A percentile compares a stretch with the other conserved stretches of the same genome.
Conservation (phyloP, 1,140 invertebrate genomes). For the Popillia japonica region DNA sequence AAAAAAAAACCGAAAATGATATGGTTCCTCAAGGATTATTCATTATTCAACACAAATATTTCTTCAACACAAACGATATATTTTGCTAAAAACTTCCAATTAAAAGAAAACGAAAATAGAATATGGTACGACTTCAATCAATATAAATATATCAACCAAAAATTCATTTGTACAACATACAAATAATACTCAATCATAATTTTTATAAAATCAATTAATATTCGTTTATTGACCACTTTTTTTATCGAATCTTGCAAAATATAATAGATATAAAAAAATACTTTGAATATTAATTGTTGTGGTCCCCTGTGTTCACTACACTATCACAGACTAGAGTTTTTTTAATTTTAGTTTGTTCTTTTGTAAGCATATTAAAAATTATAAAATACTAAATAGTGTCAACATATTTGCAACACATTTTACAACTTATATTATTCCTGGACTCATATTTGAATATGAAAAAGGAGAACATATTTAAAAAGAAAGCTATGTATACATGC, state of each 20-base stretch:
- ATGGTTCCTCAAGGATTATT: too few species aligned
- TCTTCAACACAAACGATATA: too few species aligned
- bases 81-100: too few species aligned
- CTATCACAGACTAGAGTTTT: constrained; percentile 52
- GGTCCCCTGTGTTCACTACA: constrained; percentile 56
- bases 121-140: too few species aligned
- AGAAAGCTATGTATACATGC: constrained; percentile 10
- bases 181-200: constrained; percentile 27
- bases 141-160: too few species aligned
- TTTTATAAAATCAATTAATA: constrained; percentile 35
- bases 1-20: too few species aligned
- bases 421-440: not conserved
- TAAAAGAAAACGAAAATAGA: too few species aligned
- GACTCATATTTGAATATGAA: constrained; percentile 33
- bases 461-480: constrained; percentile 1
- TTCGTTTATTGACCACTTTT: constrained; percentile 41
- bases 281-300: constrained; percentile 8
- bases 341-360: not conserved
- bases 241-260: constrained; percentile 30
- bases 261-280: constrained; percentile 35
- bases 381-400: constrained; percentile 31
- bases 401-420: constrained; percentile 45
- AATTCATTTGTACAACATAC: constrained; percentile 6
- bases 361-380: constrained; percentile 5
- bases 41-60: too few species aligned